A percentile compares a stretch with the other conserved stretches of the same genome.
phyloP scores from a whole-genome alignment of 2,113 vertebrate species.

The Neolamprologus ventralis region DNA sequence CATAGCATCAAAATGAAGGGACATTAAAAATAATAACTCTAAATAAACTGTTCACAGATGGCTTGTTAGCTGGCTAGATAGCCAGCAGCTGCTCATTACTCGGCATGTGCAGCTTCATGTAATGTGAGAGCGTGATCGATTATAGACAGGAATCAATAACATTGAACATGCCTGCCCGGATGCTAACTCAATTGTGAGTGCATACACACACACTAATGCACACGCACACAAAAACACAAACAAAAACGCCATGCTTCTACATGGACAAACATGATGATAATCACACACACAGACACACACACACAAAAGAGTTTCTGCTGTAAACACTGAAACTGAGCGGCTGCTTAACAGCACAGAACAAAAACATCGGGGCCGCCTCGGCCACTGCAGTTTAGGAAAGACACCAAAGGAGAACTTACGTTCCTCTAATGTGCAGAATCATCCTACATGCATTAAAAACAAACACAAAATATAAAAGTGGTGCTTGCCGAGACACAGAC shows the following conservation, averaged over 20 bases:
- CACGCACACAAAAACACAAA: background rate
- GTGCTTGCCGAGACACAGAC: background rate
- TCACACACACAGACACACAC: background rate
- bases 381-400: background rate
- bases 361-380: background rate
- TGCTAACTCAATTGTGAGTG: background rate
- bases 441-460: background rate
- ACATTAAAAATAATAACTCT: background rate
- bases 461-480: background rate
- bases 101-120: slow-evolving; percentile 16
- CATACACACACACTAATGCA: background rate
- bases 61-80: background rate
- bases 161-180: slow-evolving; percentile 17
- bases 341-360: background rate
- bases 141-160: slow-evolving; percentile 39
- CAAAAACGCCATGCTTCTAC: background rate
- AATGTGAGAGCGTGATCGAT: slow-evolving; percentile 30
- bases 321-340: background rate
- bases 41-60: background rate
- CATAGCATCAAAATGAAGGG: background rate
- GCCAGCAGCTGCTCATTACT: background rate
- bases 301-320: background rate
- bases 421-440: background rate
- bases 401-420: background rate
- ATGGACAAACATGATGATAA: background rate